phyloP scores from a whole-genome alignment of 1,140 invertebrate species.

The Drosophila sproati region DNA sequence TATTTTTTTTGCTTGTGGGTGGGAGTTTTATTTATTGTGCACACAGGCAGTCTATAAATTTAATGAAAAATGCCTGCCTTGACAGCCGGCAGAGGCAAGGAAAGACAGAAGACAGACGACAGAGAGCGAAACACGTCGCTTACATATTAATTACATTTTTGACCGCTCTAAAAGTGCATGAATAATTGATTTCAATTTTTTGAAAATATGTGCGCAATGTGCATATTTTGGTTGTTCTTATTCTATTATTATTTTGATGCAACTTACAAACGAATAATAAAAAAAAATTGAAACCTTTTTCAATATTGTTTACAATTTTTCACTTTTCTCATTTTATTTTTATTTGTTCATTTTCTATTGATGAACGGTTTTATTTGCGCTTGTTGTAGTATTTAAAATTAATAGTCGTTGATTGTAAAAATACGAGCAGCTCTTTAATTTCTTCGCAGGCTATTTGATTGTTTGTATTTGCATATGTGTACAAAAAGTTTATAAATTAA shows the following conservation, averaged over 20 bases:
- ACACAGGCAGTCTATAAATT: conserved; percentile 55
- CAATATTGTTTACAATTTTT: conserved; percentile 17
- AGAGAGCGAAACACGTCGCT: conserved; percentile 33
- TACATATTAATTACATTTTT: conserved; percentile 69
- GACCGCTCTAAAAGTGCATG: conserved; percentile 59
- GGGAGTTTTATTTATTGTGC: conserved; percentile 51
- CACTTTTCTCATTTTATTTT: conserved; percentile 24
- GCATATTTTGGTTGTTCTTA: conserved; percentile 22
- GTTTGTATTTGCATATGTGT: not conserved
- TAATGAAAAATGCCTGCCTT: conserved; percentile 52
- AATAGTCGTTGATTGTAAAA: conserved; percentile 62
- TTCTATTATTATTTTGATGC: conserved; percentile 45
- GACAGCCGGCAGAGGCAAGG: conserved; percentile 25
- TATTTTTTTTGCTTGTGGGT: not conserved
- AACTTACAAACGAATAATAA: conserved; percentile 30
- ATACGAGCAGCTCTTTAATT: conserved; percentile 37
- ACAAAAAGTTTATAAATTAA: conserved; percentile 45
- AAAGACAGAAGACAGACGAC: conserved; percentile 2
- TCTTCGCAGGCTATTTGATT: conserved; percentile 21
- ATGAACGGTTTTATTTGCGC: conserved; percentile 39
- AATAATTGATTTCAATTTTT: conserved; percentile 65
- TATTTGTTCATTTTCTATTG: conserved; percentile 56
- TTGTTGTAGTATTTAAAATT: conserved; percentile 54
- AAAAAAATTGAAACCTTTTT: conserved; percentile 44
- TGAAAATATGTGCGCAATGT: conserved; percentile 26